A percentile compares a stretch with the other conserved stretches of the same genome.
Conservation (phyloP, 2,113 vertebrate species). For the Equus przewalskii region DNA sequence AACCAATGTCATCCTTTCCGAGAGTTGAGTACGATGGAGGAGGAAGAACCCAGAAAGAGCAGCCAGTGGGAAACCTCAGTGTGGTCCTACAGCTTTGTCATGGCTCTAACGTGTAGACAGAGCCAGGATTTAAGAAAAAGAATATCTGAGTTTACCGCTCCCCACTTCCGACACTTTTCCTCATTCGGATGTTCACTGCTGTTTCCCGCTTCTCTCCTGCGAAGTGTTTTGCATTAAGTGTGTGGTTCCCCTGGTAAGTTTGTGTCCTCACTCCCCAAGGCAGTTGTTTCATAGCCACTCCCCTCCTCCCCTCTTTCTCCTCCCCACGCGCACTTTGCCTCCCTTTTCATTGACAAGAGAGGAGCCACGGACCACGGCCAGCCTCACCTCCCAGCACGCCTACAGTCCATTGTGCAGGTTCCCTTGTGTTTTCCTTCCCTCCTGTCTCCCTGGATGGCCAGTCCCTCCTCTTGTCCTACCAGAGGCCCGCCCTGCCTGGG, state of each 20-base stretch:
- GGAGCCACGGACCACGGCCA: neutral
- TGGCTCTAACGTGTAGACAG: neutral
- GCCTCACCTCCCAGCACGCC: too few relatives aligned
- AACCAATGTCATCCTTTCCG: slow-evolving; percentile 29
- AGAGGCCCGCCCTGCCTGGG: neutral
- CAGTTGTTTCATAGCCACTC: neutral
- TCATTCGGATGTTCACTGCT: neutral
- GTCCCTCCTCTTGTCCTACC: neutral
- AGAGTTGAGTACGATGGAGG: neutral
- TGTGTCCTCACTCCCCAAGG: neutral
- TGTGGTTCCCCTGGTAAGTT: neutral
- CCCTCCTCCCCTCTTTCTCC: neutral
- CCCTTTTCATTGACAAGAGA: neutral
- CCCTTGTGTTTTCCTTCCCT: neutral
- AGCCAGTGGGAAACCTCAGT: neutral
- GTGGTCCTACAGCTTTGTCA: neutral
- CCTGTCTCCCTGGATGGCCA: neutral
- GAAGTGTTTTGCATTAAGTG: neutral
- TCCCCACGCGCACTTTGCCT: accelerated
- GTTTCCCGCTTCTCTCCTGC: neutral
- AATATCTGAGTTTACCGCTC: neutral
- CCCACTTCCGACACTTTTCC: neutral
- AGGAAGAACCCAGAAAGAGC: neutral
- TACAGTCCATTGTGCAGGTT: neutral
- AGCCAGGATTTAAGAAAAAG: neutral